These are phyloP conservation scores for Phymatocera aterrima DNA, from an alignment of 2,888 invertebrate genomes.

Conservation along the genomic window DNA sequence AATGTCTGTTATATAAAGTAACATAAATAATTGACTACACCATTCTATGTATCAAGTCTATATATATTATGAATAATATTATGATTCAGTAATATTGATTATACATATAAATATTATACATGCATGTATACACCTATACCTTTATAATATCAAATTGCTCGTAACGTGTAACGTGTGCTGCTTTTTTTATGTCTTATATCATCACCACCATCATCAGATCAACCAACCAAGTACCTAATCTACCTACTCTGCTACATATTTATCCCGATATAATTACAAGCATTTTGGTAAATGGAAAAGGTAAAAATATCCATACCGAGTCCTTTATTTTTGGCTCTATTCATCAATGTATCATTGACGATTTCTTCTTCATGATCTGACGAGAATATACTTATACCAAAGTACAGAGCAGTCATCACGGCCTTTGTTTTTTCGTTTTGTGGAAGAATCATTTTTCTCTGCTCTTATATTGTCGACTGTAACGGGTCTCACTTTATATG, in stretches of 20 bases:
- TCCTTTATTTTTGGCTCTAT: constrained; percentile 15
- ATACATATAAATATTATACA: constrained; percentile 14
- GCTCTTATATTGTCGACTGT: neutral
- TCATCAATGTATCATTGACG: too few species aligned
- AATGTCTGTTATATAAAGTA: constrained; percentile 10
- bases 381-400: constrained; percentile 25
- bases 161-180: constrained; percentile 43
- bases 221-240: constrained; percentile 20
- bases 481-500: neutral
- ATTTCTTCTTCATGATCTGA: too few species aligned
- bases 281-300: constrained; percentile 25
- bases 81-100: constrained; percentile 5
- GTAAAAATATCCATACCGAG: constrained; percentile 9
- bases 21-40: neutral
- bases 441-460: constrained; percentile 17
- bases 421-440: constrained; percentile 24
- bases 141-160: constrained; percentile 7
- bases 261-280: constrained; percentile 30
- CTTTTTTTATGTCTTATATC: constrained; percentile 38
- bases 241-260: constrained; percentile 16
- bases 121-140: neutral
- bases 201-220: constrained; percentile 38
- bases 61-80: constrained; percentile 23
- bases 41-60: constrained; percentile 14
- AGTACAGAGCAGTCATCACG: constrained; percentile 20